Conservation (phyloP, 2,797 vertebrate genomes). For the Gymnodraco acuticeps region DNA sequence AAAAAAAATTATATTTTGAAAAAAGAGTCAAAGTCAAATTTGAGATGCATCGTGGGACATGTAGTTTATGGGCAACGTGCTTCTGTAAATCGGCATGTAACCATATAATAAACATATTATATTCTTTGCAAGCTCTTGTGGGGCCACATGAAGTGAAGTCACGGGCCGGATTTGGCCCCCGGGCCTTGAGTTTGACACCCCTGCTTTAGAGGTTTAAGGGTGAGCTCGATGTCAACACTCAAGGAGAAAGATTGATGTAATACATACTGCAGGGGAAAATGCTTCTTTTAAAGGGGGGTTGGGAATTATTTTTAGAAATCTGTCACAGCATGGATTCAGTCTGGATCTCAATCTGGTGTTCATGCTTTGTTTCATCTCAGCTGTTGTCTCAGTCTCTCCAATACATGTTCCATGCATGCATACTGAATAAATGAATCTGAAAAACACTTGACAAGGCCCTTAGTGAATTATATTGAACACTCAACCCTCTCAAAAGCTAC, state of each 20-base stretch:
- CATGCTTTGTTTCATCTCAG: conserved; percentile 14
- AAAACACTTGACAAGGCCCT: conserved; percentile 25
- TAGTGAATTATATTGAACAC: conserved; percentile 3
- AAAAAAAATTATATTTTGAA: too few relatives aligned
- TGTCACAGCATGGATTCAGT: conserved; percentile 4
- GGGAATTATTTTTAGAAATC: neutral
- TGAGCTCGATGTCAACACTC: neutral
- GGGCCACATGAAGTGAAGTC: too few relatives aligned
- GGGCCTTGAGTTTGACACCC: too few relatives aligned
- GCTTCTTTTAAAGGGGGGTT: neutral
- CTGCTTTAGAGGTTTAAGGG: neutral
- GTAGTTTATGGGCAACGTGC: too few relatives aligned
- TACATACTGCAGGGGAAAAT: neutral
- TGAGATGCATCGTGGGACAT: too few relatives aligned
- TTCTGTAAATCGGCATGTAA: too few relatives aligned
- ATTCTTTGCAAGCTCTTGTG: too few relatives aligned
- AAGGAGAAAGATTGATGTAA: neutral
- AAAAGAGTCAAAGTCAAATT: too few relatives aligned
- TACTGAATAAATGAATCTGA: conserved; percentile 30
- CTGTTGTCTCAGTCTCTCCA: neutral
- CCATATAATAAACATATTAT: too few relatives aligned
- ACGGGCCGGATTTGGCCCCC: too few relatives aligned
- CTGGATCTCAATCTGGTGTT: conserved; percentile 26
- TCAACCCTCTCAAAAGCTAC: conserved; percentile 21
- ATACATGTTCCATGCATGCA: conserved; percentile 9